Percentiles rank a stretch among this genome's conserved stretches.
Evolutionary conservation across 2,797 vertebrate genomes (phyloP).

Genomic region (Schizopygopsis pylzovi): DNA sequence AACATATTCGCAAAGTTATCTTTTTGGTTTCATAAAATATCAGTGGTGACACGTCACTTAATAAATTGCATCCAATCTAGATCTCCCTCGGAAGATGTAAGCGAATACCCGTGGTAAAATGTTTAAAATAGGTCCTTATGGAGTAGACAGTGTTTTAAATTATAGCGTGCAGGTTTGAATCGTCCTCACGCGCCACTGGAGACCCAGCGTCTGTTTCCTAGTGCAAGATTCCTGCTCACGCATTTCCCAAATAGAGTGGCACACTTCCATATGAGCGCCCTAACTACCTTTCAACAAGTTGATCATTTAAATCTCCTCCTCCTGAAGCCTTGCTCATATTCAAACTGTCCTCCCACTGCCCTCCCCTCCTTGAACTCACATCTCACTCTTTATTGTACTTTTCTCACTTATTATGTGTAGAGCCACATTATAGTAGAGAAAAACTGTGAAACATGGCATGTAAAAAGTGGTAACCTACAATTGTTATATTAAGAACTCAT

Average conservation of each 20-base stretch:
- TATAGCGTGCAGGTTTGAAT: background rate
- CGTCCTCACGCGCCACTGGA: constrained; percentile 27
- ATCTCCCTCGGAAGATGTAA: background rate
- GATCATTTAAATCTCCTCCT: constrained; percentile 80
- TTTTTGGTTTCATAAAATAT: background rate
- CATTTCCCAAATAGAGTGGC: constrained; percentile 64
- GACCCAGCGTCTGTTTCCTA: constrained; percentile 31
- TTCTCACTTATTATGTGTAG: constrained; percentile 38
- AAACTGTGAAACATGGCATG: background rate
- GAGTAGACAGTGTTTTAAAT: background rate
- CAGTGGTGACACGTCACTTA: background rate
- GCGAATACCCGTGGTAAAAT: background rate
- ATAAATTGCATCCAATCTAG: background rate
- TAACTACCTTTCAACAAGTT: constrained; percentile 74
- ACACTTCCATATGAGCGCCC: constrained; percentile 77
- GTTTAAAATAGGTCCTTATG: background rate
- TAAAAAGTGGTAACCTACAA: background rate
- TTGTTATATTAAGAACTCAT: background rate
- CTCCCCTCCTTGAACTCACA: constrained; percentile 63
- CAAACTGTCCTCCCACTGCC: constrained; percentile 55
- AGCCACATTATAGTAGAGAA: background rate
- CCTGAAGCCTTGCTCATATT: constrained; percentile 55
- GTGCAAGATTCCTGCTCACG: constrained; percentile 60
- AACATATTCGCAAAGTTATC: background rate
- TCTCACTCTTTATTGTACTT: constrained; percentile 47